phyloP scores from a whole-genome alignment of 2,888 invertebrate species.

The Tenthredo mesomela region DNA sequence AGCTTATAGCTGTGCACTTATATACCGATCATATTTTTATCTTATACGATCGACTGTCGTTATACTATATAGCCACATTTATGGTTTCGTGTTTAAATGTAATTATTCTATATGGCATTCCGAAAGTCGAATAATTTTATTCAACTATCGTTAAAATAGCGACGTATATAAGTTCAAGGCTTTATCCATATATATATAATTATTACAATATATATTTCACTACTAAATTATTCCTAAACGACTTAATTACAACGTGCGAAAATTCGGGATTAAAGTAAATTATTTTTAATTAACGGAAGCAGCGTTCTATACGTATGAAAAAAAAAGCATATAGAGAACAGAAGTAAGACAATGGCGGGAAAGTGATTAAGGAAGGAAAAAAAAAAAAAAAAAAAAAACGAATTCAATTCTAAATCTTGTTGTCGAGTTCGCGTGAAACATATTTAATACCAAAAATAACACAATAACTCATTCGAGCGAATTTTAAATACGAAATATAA shows the following conservation, averaged over 20 bases:
- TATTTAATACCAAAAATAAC: neutral
- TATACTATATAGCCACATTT: neutral
- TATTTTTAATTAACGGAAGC: slow-evolving; percentile 12
- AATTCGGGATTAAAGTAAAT: neutral
- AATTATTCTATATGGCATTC: neutral
- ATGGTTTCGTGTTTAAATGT: neutral
- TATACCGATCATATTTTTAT: neutral
- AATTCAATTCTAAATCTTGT: neutral
- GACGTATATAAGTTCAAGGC: neutral
- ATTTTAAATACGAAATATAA: neutral
- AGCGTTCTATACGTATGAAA: neutral
- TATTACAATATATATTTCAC: neutral
- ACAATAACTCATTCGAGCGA: neutral
- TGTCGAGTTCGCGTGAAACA: neutral
- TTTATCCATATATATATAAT: neutral
- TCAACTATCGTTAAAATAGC: neutral
- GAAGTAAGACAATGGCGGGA: neutral
- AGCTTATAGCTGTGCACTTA: neutral
- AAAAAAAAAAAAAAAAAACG: neutral
- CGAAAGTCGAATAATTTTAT: neutral
- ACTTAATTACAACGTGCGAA: neutral
- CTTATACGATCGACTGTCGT: neutral
- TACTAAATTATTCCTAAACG: neutral
- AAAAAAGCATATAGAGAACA: neutral
- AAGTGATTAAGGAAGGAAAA: neutral